Percentiles rank a stretch among this genome's conserved stretches.
Evolutionary conservation across 2,797 vertebrate species (phyloP).

Genomic region (Pachyuromys duprasi): DNA sequence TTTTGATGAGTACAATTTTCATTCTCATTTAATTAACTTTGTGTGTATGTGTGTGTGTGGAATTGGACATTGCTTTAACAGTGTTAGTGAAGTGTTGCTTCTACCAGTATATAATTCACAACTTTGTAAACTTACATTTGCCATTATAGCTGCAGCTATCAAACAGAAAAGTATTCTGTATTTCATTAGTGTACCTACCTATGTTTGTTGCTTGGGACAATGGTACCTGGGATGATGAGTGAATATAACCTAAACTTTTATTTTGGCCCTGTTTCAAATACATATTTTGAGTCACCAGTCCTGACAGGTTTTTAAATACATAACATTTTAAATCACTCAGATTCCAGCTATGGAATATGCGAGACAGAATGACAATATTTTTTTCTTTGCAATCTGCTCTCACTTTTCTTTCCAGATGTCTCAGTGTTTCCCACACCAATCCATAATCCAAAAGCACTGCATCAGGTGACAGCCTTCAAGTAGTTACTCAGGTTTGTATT

Average conservation of each 20-base stretch:
- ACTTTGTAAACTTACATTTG: not conserved
- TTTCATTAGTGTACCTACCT: not conserved
- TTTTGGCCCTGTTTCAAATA: not conserved
- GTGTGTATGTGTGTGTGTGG: not conserved
- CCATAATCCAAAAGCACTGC: not conserved
- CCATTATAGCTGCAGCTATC: not conserved
- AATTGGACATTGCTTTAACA: fast-evolving
- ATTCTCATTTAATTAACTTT: not conserved
- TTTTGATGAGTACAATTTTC: not conserved
- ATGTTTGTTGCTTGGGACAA: not conserved
- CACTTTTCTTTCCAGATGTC: slow-evolving; percentile 66
- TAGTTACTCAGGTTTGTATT: not conserved
- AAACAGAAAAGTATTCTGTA: not conserved
- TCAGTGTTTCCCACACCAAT: not conserved
- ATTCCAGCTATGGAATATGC: slow-evolving; percentile 42
- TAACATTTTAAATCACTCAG: slow-evolving; percentile 46
- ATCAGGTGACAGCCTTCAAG: slow-evolving; percentile 51
- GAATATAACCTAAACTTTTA: not conserved
- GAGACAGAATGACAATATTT: not conserved
- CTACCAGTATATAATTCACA: not conserved
- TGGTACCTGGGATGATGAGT: not conserved
- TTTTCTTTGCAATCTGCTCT: slow-evolving; percentile 60
- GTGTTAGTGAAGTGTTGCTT: not conserved
- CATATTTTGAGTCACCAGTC: not conserved
- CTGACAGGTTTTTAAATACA: not conserved